Percentiles rank a stretch among this genome's conserved stretches.
phyloP scores from a whole-genome alignment of 2,888 invertebrate genomes.

The Melipona bicolor region DNA sequence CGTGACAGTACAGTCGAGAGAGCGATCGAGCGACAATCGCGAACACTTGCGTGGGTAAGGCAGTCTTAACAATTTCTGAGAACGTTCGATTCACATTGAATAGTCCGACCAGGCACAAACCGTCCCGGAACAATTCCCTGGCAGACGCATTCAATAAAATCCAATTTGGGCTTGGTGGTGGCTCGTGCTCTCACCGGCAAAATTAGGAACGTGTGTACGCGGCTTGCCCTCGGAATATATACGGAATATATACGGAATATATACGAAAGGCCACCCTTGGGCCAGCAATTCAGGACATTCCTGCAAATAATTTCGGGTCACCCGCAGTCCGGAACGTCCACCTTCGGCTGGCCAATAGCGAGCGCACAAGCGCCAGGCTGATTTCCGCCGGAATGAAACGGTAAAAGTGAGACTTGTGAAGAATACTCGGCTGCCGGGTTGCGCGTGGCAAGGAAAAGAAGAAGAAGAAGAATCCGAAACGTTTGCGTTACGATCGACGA shows the following conservation, averaged over 20 bases:
- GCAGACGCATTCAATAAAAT: constrained; percentile 73
- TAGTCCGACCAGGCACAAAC: constrained; percentile 29
- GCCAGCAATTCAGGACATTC: constrained; percentile 67
- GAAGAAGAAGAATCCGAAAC: neutral
- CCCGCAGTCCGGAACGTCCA: constrained; percentile 42
- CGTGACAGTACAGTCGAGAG: too few relatives aligned
- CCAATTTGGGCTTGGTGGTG: constrained; percentile 68
- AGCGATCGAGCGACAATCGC: neutral
- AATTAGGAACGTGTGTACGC: constrained; percentile 66
- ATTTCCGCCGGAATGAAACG: constrained; percentile 54
- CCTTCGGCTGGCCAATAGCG: constrained; percentile 30
- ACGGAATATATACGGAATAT: too few relatives aligned
- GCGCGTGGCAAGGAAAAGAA: neutral
- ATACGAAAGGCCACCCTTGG: constrained; percentile 51
- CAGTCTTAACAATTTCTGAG: constrained; percentile 42
- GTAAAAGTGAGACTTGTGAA: constrained; percentile 41
- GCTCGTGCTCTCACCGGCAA: constrained; percentile 58
- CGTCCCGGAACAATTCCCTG: constrained; percentile 42
- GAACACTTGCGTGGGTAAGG: neutral
- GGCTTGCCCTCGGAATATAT: constrained; percentile 40
- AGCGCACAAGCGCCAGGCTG: constrained; percentile 37
- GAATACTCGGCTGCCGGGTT: neutral
- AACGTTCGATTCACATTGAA: constrained; percentile 45
- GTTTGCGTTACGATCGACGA: neutral
- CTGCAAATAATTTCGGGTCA: constrained; percentile 67